Percentiles rank a stretch among this genome's conserved stretches.
Evolutionary conservation across 2,888 invertebrate genomes (phyloP).

Genomic region (Pharmacophagus antenor): DNA sequence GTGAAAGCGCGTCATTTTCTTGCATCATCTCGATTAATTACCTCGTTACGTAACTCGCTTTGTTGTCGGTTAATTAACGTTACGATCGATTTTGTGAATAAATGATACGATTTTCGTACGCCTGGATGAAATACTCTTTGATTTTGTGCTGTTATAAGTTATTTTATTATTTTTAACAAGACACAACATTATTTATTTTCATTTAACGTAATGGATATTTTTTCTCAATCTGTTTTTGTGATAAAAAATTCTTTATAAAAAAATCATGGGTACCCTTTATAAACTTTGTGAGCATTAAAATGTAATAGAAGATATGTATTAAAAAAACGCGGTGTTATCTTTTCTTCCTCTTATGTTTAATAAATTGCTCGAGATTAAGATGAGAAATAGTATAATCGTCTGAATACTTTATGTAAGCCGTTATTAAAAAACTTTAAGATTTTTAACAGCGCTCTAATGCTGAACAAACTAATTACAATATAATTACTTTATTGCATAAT

Average conservation of each 20-base stretch:
- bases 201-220: too few species aligned
- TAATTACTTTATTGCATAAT: conserved; percentile 67
- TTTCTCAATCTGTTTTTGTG: too few species aligned
- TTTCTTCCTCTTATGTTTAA: not conserved
- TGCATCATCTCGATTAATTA: conserved; percentile 63
- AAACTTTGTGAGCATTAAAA: too few species aligned
- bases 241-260: too few species aligned
- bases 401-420: not conserved
- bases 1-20: conserved; percentile 63
- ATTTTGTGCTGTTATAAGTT: not conserved
- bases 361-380: not conserved
- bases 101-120: conserved; percentile 4
- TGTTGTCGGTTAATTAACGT: conserved; percentile 8
- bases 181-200: too few species aligned
- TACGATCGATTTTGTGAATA: conserved; percentile 5
- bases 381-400: not conserved
- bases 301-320: too few species aligned
- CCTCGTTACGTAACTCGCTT: conserved; percentile 1
- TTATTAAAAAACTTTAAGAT: conserved; percentile 33
- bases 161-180: not conserved
- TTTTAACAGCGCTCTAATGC: conserved; percentile 32
- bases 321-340: too few species aligned
- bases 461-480: conserved; percentile 59
- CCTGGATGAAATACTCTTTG: not conserved
- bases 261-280: too few species aligned